Conservation (phyloP, 2,113 vertebrate genomes). For the Gymnobelideus leadbeateri region DNA sequence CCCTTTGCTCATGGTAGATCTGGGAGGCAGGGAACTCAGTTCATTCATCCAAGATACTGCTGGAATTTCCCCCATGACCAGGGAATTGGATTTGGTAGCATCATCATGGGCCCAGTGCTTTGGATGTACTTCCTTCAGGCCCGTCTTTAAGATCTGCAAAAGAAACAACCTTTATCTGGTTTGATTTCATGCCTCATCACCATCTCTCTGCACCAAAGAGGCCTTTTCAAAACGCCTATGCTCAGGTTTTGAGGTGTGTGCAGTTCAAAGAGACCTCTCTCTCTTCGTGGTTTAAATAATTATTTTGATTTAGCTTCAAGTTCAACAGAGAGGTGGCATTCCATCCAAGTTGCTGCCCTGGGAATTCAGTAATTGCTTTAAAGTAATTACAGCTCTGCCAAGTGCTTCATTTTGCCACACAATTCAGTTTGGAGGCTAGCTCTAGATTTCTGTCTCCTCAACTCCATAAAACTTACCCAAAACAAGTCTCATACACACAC, state of each 20-base stretch:
- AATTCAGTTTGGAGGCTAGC: conserved; percentile 67
- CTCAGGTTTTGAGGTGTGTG: neutral
- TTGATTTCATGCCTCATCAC: neutral
- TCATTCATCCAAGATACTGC: neutral
- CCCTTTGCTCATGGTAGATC: neutral
- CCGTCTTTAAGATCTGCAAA: neutral
- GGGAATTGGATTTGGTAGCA: neutral
- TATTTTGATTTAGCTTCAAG: conserved; percentile 19
- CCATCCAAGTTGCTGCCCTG: conserved; percentile 53
- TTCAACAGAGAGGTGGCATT: conserved; percentile 21
- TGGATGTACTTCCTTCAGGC: neutral
- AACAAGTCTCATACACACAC: neutral
- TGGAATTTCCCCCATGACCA: neutral
- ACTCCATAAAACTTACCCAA: neutral
- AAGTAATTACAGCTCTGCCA: conserved; percentile 10
- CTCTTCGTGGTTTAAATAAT: conserved; percentile 43
- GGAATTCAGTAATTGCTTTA: conserved; percentile 49
- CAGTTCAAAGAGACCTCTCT: neutral
- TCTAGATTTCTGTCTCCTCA: conserved; percentile 54
- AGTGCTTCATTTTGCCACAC: neutral
- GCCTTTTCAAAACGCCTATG: neutral
- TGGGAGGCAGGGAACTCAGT: neutral
- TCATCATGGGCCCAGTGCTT: neutral
- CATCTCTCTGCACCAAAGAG: neutral
- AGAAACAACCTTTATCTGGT: neutral